These are phyloP conservation scores for Lepidostoma basale DNA, from an alignment of 1,140 invertebrate genomes.

Conservation along the genomic window DNA sequence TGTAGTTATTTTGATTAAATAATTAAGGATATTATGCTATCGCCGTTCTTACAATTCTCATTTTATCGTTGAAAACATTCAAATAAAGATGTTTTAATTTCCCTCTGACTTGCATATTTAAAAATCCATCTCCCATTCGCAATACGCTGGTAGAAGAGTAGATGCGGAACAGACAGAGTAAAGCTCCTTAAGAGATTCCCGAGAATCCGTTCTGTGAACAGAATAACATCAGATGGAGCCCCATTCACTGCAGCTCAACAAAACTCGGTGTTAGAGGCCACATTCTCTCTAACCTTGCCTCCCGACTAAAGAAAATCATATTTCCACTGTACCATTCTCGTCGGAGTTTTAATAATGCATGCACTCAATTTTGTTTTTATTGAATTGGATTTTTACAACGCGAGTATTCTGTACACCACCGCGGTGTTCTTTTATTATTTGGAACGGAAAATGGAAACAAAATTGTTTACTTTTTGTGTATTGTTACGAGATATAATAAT, in stretches of 20 bases:
- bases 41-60: no score
- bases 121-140: no score
- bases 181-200: slow-evolving; percentile 16
- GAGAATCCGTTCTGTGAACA: not conserved
- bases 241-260: slow-evolving; percentile 1
- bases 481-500: no score
- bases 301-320: slow-evolving; percentile 17
- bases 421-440: not conserved
- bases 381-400: slow-evolving; percentile 7
- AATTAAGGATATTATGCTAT: no score
- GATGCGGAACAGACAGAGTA: no score
- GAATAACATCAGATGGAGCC: slow-evolving; percentile 15
- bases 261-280: slow-evolving; percentile 15
- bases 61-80: no score
- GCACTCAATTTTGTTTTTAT: slow-evolving; percentile 23
- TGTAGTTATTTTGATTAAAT: no score
- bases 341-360: slow-evolving; percentile 14
- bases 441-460: no score
- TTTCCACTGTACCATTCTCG: slow-evolving; percentile 3
- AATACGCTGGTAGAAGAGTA: no score
- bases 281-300: not conserved
- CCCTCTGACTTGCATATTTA: no score
- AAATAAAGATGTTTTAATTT: no score
- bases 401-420: not conserved
- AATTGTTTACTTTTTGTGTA: no score